phyloP scores from a whole-genome alignment of 2,888 invertebrate species.

The Ichneumon xanthorius region DNA sequence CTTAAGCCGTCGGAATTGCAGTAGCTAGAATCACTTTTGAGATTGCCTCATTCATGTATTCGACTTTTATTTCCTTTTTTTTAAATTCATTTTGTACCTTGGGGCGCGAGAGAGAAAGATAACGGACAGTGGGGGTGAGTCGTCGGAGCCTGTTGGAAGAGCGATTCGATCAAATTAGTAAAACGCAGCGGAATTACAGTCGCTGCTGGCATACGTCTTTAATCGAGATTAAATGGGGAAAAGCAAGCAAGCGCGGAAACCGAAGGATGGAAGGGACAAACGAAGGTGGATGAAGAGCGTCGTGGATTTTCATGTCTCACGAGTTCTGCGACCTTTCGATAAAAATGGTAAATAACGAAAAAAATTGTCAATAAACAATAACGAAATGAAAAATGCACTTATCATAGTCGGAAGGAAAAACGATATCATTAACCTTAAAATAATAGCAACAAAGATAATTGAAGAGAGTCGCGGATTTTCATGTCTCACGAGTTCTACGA shows the following conservation, averaged over 20 bases:
- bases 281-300: neutral
- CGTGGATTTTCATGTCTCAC: neutral
- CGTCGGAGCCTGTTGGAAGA: conserved; percentile 1
- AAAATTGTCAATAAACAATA: neutral
- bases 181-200: conserved; percentile 12
- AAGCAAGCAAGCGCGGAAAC: neutral
- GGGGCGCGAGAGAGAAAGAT: neutral
- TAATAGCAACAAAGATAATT: neutral
- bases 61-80: conserved; percentile 5
- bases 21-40: conserved; percentile 30
- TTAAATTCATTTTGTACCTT: neutral
- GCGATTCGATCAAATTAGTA: conserved; percentile 36
- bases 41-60: conserved; percentile 33
- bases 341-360: neutral
- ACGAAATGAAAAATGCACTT: neutral
- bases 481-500: neutral
- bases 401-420: neutral
- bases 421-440: neutral
- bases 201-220: neutral
- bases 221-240: conserved; percentile 11
- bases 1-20: conserved; percentile 49
- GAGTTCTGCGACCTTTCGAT: too few species aligned
- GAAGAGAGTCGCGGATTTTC: conserved; percentile 7
- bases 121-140: neutral
- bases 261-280: neutral